phyloP scores from a whole-genome alignment of 2,888 invertebrate genomes.

The Aporophyla lueneburgensis region DNA sequence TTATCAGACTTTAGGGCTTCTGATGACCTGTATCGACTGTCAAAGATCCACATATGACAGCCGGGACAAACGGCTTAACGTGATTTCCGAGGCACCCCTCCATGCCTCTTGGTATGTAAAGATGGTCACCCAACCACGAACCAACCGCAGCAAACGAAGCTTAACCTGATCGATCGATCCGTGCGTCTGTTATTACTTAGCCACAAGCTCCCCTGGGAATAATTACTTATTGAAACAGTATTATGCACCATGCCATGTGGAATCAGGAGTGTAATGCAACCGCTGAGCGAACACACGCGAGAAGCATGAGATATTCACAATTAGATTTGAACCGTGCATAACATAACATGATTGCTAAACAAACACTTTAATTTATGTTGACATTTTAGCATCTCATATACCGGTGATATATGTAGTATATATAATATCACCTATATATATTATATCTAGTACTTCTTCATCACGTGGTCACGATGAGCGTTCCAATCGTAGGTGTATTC shows the following conservation, averaged over 20 bases:
- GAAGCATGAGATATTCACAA: neutral
- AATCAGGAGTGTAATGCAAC: neutral
- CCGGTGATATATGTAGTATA: neutral
- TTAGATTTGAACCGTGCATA: neutral
- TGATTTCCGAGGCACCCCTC: too few relatives aligned
- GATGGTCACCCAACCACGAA: too few relatives aligned
- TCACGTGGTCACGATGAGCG: neutral
- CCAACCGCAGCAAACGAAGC: too few relatives aligned
- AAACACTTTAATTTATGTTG: neutral
- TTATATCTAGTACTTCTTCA: neutral
- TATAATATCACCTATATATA: too few relatives aligned
- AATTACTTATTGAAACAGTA: neutral
- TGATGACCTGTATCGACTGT: too few relatives aligned
- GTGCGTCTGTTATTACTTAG: too few relatives aligned
- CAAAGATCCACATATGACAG: too few relatives aligned
- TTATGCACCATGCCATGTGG: neutral
- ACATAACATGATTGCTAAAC: neutral
- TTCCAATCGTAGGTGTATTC: neutral
- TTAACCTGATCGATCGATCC: too few relatives aligned
- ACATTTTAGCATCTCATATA: neutral
- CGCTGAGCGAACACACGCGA: neutral
- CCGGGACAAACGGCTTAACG: too few relatives aligned
- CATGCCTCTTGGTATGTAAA: too few relatives aligned
- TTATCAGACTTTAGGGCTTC: too few relatives aligned
- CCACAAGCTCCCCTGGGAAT: neutral